Conservation (phyloP, 2,888 invertebrate genomes). For the Fragum fragum region DNA sequence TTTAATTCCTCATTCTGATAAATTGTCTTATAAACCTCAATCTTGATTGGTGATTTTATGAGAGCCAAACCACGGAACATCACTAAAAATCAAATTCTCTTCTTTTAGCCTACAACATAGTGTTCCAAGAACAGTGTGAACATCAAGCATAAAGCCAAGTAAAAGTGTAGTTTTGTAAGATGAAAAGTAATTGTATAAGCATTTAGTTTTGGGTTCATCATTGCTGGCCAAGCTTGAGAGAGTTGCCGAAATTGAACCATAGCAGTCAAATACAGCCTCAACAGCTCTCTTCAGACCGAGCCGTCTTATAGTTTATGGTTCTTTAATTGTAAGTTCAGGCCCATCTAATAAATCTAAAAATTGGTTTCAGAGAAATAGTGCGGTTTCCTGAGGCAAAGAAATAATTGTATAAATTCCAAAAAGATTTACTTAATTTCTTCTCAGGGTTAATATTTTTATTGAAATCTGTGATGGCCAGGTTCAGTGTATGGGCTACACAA, state of each 20-base stretch:
- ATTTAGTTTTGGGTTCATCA: constrained; percentile 45
- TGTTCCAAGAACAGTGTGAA: constrained; percentile 47
- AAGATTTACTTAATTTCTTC: constrained; percentile 58
- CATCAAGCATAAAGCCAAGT: constrained; percentile 50
- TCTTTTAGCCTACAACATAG: constrained; percentile 49
- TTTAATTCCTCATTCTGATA: neutral
- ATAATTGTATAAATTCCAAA: constrained; percentile 52
- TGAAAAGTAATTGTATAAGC: constrained; percentile 50
- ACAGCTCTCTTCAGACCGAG: constrained; percentile 56
- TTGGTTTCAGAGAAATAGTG: constrained; percentile 41
- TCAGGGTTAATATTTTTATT: constrained; percentile 51
- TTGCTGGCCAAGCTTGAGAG: constrained; percentile 53
- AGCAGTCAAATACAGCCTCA: constrained; percentile 53
- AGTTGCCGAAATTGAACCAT: constrained; percentile 48
- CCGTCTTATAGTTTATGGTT: constrained; percentile 60
- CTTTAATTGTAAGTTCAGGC: constrained; percentile 57
- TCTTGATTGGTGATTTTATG: constrained; percentile 34
- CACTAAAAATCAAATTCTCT: constrained; percentile 52
- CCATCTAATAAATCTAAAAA: constrained; percentile 48
- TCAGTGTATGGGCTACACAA: constrained; percentile 54
- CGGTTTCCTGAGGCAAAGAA: constrained; percentile 53
- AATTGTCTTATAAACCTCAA: constrained; percentile 8
- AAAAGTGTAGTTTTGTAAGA: constrained; percentile 49
- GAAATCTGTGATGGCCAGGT: constrained; percentile 54
- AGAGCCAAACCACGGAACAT: constrained; percentile 13